These are phyloP conservation scores for Meteorus sp. DNA, from an alignment of 1,140 invertebrate genomes.

Conservation along the genomic window DNA sequence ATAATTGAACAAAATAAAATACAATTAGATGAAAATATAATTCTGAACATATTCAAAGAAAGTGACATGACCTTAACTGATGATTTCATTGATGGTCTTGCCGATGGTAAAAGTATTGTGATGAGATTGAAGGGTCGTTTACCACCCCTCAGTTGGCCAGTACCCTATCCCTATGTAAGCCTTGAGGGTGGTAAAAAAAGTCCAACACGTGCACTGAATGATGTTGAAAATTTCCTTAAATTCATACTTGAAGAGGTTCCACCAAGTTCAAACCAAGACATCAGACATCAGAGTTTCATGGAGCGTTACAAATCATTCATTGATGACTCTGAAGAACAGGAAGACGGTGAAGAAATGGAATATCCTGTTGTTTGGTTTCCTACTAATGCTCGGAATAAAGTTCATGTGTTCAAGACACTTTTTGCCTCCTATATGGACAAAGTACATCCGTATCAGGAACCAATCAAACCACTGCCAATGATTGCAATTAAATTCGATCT, in stretches of 20 bases:
- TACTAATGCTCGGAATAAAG: conserved; percentile 46
- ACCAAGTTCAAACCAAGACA: conserved; percentile 17
- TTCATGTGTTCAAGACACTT: conserved; percentile 43
- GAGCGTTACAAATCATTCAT: conserved; percentile 28
- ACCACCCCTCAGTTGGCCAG: conserved; percentile 43
- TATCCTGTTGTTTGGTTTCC: conserved; percentile 30
- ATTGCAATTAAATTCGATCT: conserved; percentile 45
- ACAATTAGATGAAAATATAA: conserved; percentile 35
- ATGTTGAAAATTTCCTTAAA: conserved; percentile 44
- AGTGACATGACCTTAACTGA: conserved; percentile 36
- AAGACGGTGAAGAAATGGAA: background rate
- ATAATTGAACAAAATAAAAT: conserved; percentile 41
- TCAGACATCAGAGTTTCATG: conserved; percentile 35
- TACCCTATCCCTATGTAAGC: conserved; percentile 38
- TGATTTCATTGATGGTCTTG: conserved; percentile 40
- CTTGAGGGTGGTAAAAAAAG: conserved; percentile 28
- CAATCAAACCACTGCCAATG: conserved; percentile 33
- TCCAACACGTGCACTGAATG: conserved; percentile 41
- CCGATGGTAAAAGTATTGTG: conserved; percentile 36
- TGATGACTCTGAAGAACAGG: background rate
- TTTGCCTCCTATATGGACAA: conserved; percentile 41
- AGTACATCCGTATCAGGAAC: conserved; percentile 39
- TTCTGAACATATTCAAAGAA: conserved; percentile 40
- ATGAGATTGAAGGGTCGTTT: conserved; percentile 42
- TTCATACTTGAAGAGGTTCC: conserved; percentile 32